These are phyloP conservation scores for Pterostichus niger DNA, from an alignment of 2,888 invertebrate species.

Conservation along the genomic window DNA sequence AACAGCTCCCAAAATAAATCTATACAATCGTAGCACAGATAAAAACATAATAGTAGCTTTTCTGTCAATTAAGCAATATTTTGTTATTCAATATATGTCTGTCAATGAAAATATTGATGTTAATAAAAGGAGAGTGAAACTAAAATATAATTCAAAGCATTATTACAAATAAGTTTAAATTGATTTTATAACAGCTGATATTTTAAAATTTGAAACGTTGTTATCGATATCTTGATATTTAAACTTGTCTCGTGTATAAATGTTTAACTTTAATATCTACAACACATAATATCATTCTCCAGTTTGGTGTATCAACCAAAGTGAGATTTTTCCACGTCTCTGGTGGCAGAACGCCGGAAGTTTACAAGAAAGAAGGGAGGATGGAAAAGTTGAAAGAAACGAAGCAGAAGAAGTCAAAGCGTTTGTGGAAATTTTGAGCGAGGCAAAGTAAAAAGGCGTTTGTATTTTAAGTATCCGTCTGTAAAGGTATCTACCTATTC, in stretches of 20 bases:
- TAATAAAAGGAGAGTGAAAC: neutral
- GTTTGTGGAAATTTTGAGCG: slow-evolving; percentile 24
- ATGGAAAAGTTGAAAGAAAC: slow-evolving; percentile 42
- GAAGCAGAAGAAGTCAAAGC: slow-evolving; percentile 32
- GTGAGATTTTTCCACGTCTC: slow-evolving; percentile 8
- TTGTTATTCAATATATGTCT: slow-evolving; percentile 2
- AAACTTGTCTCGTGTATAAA: no score
- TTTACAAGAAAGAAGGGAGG: slow-evolving; percentile 6
- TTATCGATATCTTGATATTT: no score
- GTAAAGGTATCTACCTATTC: slow-evolving; percentile 11
- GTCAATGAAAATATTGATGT: neutral
- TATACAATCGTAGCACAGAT: neutral
- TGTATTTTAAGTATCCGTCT: slow-evolving; percentile 38
- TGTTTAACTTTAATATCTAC: no score
- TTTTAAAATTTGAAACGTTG: no score
- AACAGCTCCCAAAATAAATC: neutral
- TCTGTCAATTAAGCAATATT: neutral
- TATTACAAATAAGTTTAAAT: no score
- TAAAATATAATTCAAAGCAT: no score
- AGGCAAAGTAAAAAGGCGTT: slow-evolving; percentile 32
- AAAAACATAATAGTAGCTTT: neutral
- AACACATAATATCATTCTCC: no score
- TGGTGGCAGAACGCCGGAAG: neutral
- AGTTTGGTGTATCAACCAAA: neutral
- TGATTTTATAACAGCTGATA: no score